Base-by-base conservation (phyloP, 2,888 invertebrate species). In the Marasmarcha lunaedactyla region DNA sequence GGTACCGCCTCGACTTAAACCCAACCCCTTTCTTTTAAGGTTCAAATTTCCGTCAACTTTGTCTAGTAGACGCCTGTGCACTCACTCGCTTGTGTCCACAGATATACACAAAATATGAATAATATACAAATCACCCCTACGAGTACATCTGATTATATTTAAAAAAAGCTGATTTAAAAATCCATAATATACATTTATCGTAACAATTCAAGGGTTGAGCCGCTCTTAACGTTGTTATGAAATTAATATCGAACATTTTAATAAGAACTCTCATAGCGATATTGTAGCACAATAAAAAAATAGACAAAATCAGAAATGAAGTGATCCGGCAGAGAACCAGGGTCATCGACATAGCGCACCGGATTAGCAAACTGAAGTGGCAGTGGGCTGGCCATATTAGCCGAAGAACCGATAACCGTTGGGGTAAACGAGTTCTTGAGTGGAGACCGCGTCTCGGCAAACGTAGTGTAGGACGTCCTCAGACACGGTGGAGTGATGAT, bases 111-210 rank as follows among this genome's bases (percentile, higher is more conserved):
- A 69, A 72, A 67, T 70, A 71, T 65, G 57, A 59, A 63, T 67
- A 68, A 64, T 70, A 70, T 70, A 69, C 62, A 70, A 20, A 61
- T 62, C 63, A 57, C 61, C 61, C 57, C 64, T 65, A 68, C 54
- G 59, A 55, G 55, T 62, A 66, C 67, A 69, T 65, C 68, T 58
- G 73, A 76, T 77, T 72, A 72, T 14, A 64, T 71, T 71, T 71
- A 67, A 70, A 73, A 42, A 73, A 79, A 74, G 74, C 74, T 69
- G 71, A 71, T 73, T 71, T 66, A 71, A 68, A 71, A 73, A 73
- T 71, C 64, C 74, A 73, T 72, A 71, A 74, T 72, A 73, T 74
- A 74, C 74, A 74, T 57, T 58, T 53, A 65, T 61, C 59, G 57
- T 63, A 67, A 65, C 65, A 63, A 61, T 59, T 59, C 54, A 51